A percentile compares a stretch with the other conserved stretches of the same genome.
Evolutionary conservation across 1,140 invertebrate genomes (phyloP).

Genomic region (Bradynema listronoti): DNA sequence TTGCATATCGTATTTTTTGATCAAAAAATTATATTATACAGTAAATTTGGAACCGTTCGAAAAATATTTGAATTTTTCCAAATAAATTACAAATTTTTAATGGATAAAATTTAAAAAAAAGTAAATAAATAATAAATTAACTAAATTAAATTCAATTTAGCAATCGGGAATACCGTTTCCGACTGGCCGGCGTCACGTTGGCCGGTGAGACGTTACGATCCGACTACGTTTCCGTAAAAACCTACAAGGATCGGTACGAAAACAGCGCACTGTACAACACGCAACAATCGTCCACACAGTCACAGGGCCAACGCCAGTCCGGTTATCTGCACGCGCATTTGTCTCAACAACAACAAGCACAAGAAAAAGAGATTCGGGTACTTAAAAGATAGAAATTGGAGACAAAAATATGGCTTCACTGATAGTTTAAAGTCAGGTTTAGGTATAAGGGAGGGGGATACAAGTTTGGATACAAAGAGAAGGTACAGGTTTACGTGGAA

Average conservation of each 20-base stretch:
- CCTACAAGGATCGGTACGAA: constrained; percentile 31
- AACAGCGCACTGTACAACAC: constrained; percentile 21
- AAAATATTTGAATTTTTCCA: too few species aligned
- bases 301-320: constrained; percentile 4
- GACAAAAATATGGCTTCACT: neutral
- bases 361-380: constrained; percentile 12
- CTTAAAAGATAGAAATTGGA: neutral
- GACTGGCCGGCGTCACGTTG: constrained; percentile 29
- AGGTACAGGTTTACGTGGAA: too few species aligned
- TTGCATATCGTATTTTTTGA: too few species aligned
- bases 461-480: too few species aligned
- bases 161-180: constrained; percentile 49
- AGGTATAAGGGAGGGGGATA: too few species aligned
- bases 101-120: neutral
- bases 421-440: too few species aligned
- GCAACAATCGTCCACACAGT: neutral
- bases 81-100: too few species aligned
- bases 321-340: constrained; percentile 2
- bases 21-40: too few species aligned
- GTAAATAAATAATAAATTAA: neutral
- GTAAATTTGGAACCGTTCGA: too few species aligned
- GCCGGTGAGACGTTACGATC: constrained; percentile 37
- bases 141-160: constrained; percentile 11
- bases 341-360: constrained; percentile 8
- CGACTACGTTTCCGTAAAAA: constrained; percentile 32